Base-by-base conservation (phyloP, 92 coral and sea anemone species). In the Pocillopora grandis region DNA sequence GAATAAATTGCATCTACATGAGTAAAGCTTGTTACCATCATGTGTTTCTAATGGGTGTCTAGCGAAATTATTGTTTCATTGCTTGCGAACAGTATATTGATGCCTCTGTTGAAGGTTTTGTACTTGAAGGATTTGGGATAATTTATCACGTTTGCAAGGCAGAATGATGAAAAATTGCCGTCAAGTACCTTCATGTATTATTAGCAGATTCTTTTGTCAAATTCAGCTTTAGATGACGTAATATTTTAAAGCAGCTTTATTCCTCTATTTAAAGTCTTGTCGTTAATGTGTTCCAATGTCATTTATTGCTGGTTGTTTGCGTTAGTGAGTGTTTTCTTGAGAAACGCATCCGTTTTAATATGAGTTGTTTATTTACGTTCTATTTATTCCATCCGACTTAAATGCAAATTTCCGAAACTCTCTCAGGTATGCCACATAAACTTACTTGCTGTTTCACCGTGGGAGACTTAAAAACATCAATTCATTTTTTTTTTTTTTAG, bases 281-380 rank as follows among this genome's bases (percentile, higher is more conserved):
- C 79, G 31, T 72, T 72, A 48, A 72, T 60, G 62, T 18, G 16
- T 60, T 58, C 52, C 23, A 75, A 1, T 75, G 64, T 75, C 49
- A 56, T 20, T 56, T 12, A 56, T n/a, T 56, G 33, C 5, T 20
- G 19, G 19, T 63, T 75, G 23, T 52, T 35, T 52, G 36, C 58
- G 5, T 57, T 21, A 5, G 13, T 27, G 9, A 2, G 23, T 9
- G 52, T 6, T 61, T 10, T 11, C 4, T 11, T 58, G 8, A 59
- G 56, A 35, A 68, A 35, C 75, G 67, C 27, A 66, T 67, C 83
- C 64, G 83, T 79, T 79, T 79, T 55, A 60, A 23, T 55, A 5
- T 18, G 49, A 57, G 13, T 58, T 52, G 48, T 21, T 79, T 66
- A 14, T 56, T 66, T 79, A 56, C 67, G 10, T 10, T 56, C 35